Conservation (phyloP, 2,113 vertebrate species). For the Sardina pilchardus region DNA sequence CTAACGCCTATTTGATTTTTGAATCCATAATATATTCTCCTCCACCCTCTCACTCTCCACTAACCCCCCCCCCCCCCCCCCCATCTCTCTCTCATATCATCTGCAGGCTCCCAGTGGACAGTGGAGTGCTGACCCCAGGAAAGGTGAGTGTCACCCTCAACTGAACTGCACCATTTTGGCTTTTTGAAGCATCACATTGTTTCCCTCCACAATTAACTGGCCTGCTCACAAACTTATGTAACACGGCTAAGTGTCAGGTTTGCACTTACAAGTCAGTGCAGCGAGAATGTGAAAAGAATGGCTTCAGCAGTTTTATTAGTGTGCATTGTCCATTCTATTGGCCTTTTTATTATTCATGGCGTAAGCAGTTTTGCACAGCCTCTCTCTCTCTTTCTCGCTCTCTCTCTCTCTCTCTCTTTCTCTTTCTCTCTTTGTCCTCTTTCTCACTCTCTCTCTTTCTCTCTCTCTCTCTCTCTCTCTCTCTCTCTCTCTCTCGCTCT, state of each 20-base stretch:
- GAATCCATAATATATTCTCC: background rate
- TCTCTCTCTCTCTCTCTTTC: background rate
- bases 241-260: background rate
- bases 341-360: background rate
- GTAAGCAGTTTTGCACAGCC: background rate
- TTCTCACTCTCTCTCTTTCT: background rate
- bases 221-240: background rate
- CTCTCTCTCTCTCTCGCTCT: background rate
- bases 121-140: slow-evolving; percentile 45
- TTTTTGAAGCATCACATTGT: background rate
- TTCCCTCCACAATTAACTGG: background rate
- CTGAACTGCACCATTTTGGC: background rate
- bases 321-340: background rate
- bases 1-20: background rate
- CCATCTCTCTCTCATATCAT: background rate
- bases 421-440: background rate
- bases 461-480: background rate
- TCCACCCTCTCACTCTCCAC: background rate
- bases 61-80: background rate
- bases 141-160: slow-evolving; percentile 55
- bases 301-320: background rate
- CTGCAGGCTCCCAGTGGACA: slow-evolving; percentile 61
- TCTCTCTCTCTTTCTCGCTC: background rate
- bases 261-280: background rate
- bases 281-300: background rate